Evolutionary conservation across 2,888 invertebrate genomes (phyloP).

Genomic region (Zonitis immaculata): DNA sequence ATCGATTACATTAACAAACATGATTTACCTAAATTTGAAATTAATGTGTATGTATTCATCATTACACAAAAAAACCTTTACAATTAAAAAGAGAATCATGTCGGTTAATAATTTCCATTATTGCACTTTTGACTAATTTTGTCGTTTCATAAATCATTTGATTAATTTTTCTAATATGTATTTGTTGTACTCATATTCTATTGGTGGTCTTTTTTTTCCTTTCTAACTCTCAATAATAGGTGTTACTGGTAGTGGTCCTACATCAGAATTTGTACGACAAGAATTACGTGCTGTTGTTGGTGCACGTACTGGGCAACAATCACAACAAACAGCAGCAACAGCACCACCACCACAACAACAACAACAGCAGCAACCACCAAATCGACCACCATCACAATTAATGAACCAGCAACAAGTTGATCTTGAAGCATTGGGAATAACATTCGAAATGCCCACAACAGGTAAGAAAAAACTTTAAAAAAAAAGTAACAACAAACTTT

Average conservation of each 20-base stretch:
- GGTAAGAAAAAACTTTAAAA: too few species aligned
- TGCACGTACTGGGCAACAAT: slow-evolving; percentile 61
- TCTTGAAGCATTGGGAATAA: slow-evolving; percentile 61
- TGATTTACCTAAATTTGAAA: background rate
- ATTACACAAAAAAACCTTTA: background rate
- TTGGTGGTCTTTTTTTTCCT: slow-evolving; percentile 20
- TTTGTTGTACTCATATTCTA: too few species aligned
- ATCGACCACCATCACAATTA: slow-evolving; percentile 38
- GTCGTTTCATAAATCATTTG: slow-evolving; percentile 2
- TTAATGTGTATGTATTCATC: background rate
- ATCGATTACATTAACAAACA: background rate
- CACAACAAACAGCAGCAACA: slow-evolving; percentile 31
- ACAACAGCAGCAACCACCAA: slow-evolving; percentile 38
- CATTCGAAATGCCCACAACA: slow-evolving; percentile 64
- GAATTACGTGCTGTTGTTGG: slow-evolving; percentile 86
- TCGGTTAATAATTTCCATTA: background rate
- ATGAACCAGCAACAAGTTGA: slow-evolving; percentile 51
- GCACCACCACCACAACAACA: slow-evolving; percentile 32
- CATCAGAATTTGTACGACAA: slow-evolving; percentile 85
- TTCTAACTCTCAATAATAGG: slow-evolving; percentile 35
- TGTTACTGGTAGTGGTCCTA: slow-evolving; percentile 59
- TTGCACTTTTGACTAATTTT: background rate
- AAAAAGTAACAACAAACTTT: too few species aligned
- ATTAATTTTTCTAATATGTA: slow-evolving; percentile 27
- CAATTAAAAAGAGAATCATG: background rate